Conservation (phyloP, 2,888 invertebrate genomes). For the Marasmarcha lunaedactyla region DNA sequence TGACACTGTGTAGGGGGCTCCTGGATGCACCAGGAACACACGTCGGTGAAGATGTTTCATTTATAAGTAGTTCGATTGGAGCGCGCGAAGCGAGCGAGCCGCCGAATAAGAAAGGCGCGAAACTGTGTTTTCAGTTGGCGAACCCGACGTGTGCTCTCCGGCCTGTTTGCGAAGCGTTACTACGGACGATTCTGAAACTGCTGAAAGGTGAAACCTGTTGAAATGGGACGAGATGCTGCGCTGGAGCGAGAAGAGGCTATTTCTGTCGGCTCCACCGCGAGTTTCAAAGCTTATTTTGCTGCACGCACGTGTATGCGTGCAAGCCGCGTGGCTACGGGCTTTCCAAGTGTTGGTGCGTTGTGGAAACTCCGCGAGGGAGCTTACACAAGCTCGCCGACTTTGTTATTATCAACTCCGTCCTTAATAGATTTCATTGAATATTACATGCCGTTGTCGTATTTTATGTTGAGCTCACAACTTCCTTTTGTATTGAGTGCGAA, state of each 20-base stretch:
- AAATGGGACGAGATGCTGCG: slow-evolving; percentile 57
- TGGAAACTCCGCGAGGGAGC: slow-evolving; percentile 64
- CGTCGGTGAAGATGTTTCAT: no score
- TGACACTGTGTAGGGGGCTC: no score
- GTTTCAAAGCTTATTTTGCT: slow-evolving; percentile 61
- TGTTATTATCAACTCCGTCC: slow-evolving; percentile 32
- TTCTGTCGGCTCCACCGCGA: slow-evolving; percentile 26
- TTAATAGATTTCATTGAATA: slow-evolving; percentile 35
- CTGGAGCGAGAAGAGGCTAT: slow-evolving; percentile 33
- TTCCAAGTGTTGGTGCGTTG: slow-evolving; percentile 60
- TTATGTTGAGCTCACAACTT: no score
- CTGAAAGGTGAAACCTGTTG: slow-evolving; percentile 70
- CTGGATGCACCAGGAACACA: no score
- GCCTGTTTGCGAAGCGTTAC: slow-evolving; percentile 64
- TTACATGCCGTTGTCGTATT: slow-evolving; percentile 15
- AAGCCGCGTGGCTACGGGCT: slow-evolving; percentile 54
- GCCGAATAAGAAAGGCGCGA: slow-evolving; percentile 52
- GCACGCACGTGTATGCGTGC: slow-evolving; percentile 52
- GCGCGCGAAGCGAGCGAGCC: slow-evolving; percentile 46
- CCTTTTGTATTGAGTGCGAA: no score
- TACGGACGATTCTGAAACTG: slow-evolving; percentile 58
- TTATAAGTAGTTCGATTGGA: slow-evolving; percentile 49
- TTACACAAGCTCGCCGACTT: slow-evolving; percentile 51
- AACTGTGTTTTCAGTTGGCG: slow-evolving; percentile 60
- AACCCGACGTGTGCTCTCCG: slow-evolving; percentile 55